Base-by-base conservation (phyloP, 2,888 invertebrate species). In the Ophion ventricosus region DNA sequence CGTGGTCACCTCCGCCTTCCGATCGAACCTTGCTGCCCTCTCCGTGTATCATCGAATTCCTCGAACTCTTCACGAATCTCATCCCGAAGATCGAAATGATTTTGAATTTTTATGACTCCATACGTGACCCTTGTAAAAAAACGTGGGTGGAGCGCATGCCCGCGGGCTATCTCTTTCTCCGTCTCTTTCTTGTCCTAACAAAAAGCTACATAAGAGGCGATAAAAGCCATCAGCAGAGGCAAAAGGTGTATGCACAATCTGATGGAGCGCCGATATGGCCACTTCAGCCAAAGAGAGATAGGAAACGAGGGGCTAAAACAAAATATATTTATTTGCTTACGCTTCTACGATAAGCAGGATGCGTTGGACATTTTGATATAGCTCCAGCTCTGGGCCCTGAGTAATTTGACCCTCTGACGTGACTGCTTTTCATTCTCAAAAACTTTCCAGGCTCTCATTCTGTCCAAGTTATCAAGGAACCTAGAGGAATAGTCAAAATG, bases 1-100 rank as follows among this genome's bases (percentile, higher is more conserved):
- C 40, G 67, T 43, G 20, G 25, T 64, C 26, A 56, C 63, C 43
- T 35, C 72, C 73, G 57, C 23, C 63, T 29, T 20, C 43, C 83
- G 87, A 89, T 89, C 87, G 84, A 85, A 67, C 72, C 78, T 67
- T 80, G 35, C 17, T 64, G n/a, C 72, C 61, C 35, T 66, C 56
- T 23, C 35, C 29, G 20, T 61, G 54, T 54, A 83, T 73, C 82
- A 85, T 86, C 85, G 86, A 89, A 90, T 90, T 90, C 90, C 86
- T 88, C 85, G 88, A 88, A 88, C 82, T 75, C 67, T 78, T 61
- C 76, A 80, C 80, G 64, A 81, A 81, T 74, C 61, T 74, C 67
- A 56, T 63, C 26, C 73, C 74, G 85, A 89, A 87, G 85, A 77
- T 80, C 72, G 72, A 84, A 88, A 88, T 88, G 66, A 84, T 84